Conservation (phyloP, 2,113 vertebrate species). For the Pterocles gutturalis region DNA sequence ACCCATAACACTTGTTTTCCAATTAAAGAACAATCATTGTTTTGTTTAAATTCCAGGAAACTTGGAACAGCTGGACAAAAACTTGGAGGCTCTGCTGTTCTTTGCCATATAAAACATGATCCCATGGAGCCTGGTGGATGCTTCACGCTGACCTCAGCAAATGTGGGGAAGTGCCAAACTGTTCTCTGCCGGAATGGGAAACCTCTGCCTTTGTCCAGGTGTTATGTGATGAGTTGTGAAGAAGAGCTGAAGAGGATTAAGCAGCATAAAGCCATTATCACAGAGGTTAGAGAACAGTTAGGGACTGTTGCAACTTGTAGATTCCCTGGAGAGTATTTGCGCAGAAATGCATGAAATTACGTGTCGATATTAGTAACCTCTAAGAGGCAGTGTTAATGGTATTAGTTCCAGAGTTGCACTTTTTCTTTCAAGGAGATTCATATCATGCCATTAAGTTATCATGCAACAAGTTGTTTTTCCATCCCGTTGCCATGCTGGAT, state of each 20-base stretch:
- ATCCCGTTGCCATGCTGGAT: background rate
- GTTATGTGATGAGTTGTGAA: constrained; percentile 88
- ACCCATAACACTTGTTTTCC: background rate
- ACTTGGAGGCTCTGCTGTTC: constrained; percentile 93
- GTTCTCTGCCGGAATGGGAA: constrained; percentile 94
- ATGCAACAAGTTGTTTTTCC: background rate
- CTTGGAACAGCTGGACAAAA: constrained; percentile 97
- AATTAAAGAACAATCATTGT: background rate
- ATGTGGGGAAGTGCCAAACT: constrained; percentile 96
- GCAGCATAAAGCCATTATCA: constrained; percentile 94
- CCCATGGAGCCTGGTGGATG: constrained; percentile 91
- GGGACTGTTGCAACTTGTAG: background rate
- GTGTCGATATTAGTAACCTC: background rate
- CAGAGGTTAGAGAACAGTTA: constrained; percentile 84
- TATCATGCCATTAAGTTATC: background rate
- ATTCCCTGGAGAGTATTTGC: background rate
- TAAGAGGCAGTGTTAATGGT: background rate
- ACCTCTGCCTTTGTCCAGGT: constrained; percentile 89
- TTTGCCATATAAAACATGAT: constrained; percentile 97
- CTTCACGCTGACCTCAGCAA: constrained; percentile 94
- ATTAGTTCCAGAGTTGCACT: background rate
- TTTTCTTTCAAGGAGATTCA: background rate
- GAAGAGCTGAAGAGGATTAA: constrained; percentile 91
- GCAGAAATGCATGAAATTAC: background rate
- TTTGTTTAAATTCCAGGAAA: constrained; percentile 82